phyloP scores from a whole-genome alignment of 2,888 invertebrate species.

The Trichacis sp. region DNA sequence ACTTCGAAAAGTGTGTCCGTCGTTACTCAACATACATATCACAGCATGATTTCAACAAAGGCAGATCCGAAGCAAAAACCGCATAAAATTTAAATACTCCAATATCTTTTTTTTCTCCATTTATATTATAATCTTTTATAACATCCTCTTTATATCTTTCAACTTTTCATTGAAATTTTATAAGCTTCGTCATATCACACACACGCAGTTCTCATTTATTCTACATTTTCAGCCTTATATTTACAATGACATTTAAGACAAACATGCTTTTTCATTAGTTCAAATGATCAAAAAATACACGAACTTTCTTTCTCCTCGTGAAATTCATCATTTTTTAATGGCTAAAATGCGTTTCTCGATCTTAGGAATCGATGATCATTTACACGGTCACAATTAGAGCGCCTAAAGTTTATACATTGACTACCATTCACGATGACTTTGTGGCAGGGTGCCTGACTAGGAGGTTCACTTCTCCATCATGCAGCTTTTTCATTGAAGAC shows the following conservation, averaged over 20 bases:
- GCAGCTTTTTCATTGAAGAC: conserved; percentile 91
- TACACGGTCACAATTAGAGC: not conserved
- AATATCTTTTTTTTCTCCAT: conserved; percentile 28
- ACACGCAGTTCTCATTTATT: no score
- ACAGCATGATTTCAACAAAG: conserved; percentile 64
- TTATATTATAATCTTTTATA: conserved; percentile 54
- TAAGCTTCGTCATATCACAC: conserved; percentile 9
- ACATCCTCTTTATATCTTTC: conserved; percentile 55
- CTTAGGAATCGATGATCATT: conserved; percentile 6
- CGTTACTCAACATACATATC: conserved; percentile 55
- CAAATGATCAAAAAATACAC: no score
- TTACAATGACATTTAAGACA: no score
- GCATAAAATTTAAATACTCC: conserved; percentile 59
- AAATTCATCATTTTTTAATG: no score
- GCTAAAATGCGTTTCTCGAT: not conserved
- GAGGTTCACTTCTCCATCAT: conserved; percentile 84
- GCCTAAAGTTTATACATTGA: conserved; percentile 42
- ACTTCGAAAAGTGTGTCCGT: not conserved
- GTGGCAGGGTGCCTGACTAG: conserved; percentile 71
- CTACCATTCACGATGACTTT: conserved; percentile 64
- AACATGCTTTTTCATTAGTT: no score
- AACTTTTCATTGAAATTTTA: conserved; percentile 49
- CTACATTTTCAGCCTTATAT: no score
- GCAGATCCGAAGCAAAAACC: conserved; percentile 51
- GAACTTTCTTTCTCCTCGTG: no score